Base-by-base conservation (phyloP, 2,797 vertebrate species). In the Rhinatrema bivittatum region DNA sequence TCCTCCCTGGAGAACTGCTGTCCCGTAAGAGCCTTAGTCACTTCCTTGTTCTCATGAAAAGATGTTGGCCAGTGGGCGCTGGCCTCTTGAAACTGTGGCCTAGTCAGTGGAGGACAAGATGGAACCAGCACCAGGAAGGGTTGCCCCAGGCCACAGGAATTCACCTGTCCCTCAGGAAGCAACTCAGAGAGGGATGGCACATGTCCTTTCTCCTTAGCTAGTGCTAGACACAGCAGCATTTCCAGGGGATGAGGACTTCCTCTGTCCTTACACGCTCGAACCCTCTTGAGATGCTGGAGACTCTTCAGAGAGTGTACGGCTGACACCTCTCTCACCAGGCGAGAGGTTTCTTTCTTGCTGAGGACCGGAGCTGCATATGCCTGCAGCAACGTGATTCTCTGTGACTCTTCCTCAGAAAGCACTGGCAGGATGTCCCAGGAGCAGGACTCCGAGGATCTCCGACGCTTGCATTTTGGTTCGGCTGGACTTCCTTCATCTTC, bases 221-320 rank as follows among this genome's bases (percentile, higher is more conserved):
- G 65, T 1, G 68, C 67, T 1, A 82, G 70, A 31, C 89, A 90
- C 20, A 96, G 26, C 0, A 96, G 66, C 12, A 93, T 54, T 14
- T 93, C 88, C 22, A 90, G 62, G 1, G 74, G 45, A 14, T 84
- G 85, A 2, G 57, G 40, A 14, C 63, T 32, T 17, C 30, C 16
- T 13, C 55, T 33, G 4, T 63, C 60, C 10, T 17, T 58, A 19
- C 75, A 63, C 0, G 84, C 58, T 7, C 90, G 75, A 12, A 96
- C 88, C 22, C 92, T 78, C 65, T 93, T 96, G 29, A 94, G 27
- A 46, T 94, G 90, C 11, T 78, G 76, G 5, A 86, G 68, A 36
- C 61, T 47, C 0, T 37, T 56, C 0, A 96, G 35, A 0, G 91
- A 87, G 46, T 82, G 69, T 8, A 74, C 14, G 2, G 43, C 12